Conservation (phyloP, 2,888 invertebrate genomes). For the Microctonus hyperodae region DNA sequence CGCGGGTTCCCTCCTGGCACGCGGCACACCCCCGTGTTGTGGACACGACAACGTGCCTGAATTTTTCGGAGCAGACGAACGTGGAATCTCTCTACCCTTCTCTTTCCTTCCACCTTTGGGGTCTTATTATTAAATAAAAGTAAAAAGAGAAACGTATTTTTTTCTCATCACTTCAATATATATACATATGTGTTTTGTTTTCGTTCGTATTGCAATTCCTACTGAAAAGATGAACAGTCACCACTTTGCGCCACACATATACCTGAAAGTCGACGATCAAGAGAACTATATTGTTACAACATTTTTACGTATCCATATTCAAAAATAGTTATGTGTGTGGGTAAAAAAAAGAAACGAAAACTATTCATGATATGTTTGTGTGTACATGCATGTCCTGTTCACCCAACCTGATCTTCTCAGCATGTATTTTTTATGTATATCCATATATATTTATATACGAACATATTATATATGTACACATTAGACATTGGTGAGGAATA, state of each 20-base stretch:
- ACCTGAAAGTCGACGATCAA: conserved; percentile 3
- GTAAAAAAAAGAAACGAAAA: not conserved
- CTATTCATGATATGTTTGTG: not conserved
- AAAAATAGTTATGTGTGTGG: too few species aligned
- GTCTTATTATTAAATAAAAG: too few species aligned
- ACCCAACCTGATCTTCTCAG: not conserved
- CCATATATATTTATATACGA: too few species aligned
- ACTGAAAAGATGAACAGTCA: conserved; percentile 29
- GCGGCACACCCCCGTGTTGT: conserved; percentile 58
- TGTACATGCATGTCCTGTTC: not conserved
- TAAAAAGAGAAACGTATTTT: too few species aligned
- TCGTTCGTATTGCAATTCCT: not conserved
- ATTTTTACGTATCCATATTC: not conserved
- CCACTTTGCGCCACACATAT: conserved; percentile 14
- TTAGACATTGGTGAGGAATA: not conserved
- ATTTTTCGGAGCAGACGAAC: conserved; percentile 6
- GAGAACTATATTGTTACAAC: not conserved
- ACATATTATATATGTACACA: not conserved
- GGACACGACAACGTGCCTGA: conserved; percentile 23
- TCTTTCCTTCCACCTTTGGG: not conserved
- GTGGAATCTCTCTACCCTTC: conserved; percentile 12
- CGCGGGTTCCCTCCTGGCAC: conserved; percentile 53
- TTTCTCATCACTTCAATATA: not conserved
- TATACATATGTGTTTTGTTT: conserved; percentile 6
- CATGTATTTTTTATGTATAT: too few species aligned